Evolutionary conservation across 2,888 invertebrate genomes (phyloP), one percentile per base, ranked within the genome.

Genomic region (Bugulina stolonifera): DNA sequence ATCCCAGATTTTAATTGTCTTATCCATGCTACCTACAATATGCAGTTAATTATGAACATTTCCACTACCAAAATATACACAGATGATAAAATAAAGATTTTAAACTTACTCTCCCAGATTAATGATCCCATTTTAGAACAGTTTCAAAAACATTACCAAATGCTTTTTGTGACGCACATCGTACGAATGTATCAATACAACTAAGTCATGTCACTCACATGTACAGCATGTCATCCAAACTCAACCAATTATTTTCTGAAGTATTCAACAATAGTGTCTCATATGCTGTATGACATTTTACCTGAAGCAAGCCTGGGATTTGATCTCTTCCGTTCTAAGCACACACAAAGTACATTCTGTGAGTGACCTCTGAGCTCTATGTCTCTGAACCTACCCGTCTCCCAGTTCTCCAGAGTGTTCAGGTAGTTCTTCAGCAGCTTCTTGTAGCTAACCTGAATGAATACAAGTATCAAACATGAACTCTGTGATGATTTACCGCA

Each of bases 1-100:
- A 72, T 80, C 77, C 81, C 81, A 82, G n/a, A 82, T 76, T 54
- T 77, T 77, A 43, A 82, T 79, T 1, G 79, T 78, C 73, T 78
- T 77, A 75, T 82, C 82, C n/a, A 77, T 75, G 72, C 81, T 78
- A n/a, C 82, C 82, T 73, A 80, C 81, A 22, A 64, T 25, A 32
- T 5, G 18, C 10, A 14, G 10, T 43, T 43, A 43, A 10, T 43
- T 43, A 43, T 43, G 18, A 43, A 43, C 43, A 43, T 43, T 43
- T 43, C 18, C 43, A 43, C 43, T 22, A 1, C 3, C 23, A 10
- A n/a, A n/a, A n/a, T n/a, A n/a, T n/a, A n/a, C n/a, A n/a, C n/a
- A n/a, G n/a, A n/a, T n/a, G n/a, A n/a, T n/a, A n/a, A n/a, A n/a
- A n/a, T n/a, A n/a, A n/a, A n/a, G n/a, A n/a, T n/a, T n/a, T n/a